Conservation (phyloP, 1,140 invertebrate genomes). For the Heliconius nattereri region DNA sequence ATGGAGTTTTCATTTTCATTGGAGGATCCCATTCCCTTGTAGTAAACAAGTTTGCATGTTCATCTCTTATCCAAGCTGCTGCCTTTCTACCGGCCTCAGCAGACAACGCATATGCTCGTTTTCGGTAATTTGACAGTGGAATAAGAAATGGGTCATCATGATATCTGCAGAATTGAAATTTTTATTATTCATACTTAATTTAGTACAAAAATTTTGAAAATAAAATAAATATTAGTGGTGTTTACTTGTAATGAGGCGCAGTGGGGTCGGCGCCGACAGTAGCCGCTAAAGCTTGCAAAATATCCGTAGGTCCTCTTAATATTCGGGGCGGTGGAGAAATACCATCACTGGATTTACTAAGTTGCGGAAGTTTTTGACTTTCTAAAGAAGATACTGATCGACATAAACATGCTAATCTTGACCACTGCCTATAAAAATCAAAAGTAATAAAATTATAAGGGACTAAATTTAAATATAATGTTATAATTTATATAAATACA, state of each 20-base stretch:
- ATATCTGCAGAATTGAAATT: slow-evolving; percentile 78
- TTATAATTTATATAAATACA: slow-evolving; percentile 32
- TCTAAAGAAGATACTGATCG: slow-evolving; percentile 62
- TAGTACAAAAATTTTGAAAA: neutral
- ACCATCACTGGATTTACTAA: slow-evolving; percentile 59
- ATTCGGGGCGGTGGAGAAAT: slow-evolving; percentile 85
- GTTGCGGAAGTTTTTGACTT: slow-evolving; percentile 64
- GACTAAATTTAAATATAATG: slow-evolving; percentile 8
- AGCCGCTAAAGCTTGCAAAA: slow-evolving; percentile 89
- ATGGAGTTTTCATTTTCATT: slow-evolving; percentile 65
- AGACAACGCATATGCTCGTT: slow-evolving; percentile 89
- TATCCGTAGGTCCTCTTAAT: slow-evolving; percentile 89
- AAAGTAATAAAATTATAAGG: slow-evolving; percentile 8
- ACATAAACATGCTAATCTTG: slow-evolving; percentile 58
- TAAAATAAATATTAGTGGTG: no score
- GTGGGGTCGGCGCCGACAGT: slow-evolving; percentile 89
- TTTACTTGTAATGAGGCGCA: slow-evolving; percentile 89
- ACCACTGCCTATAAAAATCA: slow-evolving; percentile 57
- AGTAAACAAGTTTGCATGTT: slow-evolving; percentile 89
- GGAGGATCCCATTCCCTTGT: slow-evolving; percentile 87
- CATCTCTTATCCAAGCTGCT: slow-evolving; percentile 90
- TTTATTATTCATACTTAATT: neutral
- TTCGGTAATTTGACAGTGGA: slow-evolving; percentile 87
- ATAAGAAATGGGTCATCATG: slow-evolving; percentile 95
- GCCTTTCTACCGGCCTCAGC: slow-evolving; percentile 93